Conservation (phyloP, 2,113 vertebrate genomes). For the Antechinus flavipes region DNA sequence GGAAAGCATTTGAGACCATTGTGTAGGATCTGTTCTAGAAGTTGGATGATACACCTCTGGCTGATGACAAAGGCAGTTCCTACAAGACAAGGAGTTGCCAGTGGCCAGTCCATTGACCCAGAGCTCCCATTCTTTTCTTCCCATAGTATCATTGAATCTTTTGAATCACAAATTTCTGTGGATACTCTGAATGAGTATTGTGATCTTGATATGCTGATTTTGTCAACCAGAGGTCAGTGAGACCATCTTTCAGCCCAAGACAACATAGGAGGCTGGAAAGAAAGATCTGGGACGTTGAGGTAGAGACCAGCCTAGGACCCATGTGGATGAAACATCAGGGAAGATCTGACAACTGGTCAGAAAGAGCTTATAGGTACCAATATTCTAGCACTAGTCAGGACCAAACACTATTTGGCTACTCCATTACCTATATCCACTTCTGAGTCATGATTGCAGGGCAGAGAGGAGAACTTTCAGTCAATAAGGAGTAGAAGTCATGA, state of each 20-base stretch:
- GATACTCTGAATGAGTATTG: not conserved
- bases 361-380: not conserved
- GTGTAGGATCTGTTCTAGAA: not conserved
- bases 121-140: too few relatives aligned
- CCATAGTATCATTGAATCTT: not conserved
- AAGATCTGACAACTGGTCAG: not conserved
- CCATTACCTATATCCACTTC: too few relatives aligned
- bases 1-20: not conserved
- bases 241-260: not conserved
- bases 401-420: not conserved
- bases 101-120: too few relatives aligned
- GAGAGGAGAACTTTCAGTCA: not conserved
- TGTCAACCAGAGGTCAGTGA: not conserved
- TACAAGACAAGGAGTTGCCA: not conserved
- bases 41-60: not conserved
- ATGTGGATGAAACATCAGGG: not conserved
- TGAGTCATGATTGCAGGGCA: not conserved
- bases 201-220: not conserved
- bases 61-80: not conserved
- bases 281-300: not conserved
- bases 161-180: not conserved
- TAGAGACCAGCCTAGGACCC: too few relatives aligned
- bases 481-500: not conserved
- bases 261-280: not conserved
- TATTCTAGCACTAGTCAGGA: not conserved